Base-by-base conservation (phyloP, 1,140 invertebrate genomes). In the Leptopilina boulardi region DNA sequence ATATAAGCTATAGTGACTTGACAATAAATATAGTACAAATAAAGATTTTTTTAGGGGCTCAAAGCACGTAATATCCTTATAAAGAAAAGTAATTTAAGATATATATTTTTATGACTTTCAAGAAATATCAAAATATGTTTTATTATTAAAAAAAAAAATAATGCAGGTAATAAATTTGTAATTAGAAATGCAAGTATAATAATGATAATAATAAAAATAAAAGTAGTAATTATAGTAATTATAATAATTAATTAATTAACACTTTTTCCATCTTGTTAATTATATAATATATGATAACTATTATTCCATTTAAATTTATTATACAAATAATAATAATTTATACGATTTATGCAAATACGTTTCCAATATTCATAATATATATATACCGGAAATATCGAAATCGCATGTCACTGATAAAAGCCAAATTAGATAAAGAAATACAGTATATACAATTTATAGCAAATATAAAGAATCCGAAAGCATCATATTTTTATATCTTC, bases 281-380 rank as follows among this genome's bases (percentile, higher is more conserved):
- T n/a, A n/a, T n/a, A 75, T 21, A 77, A 47, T 77, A 44, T 23
- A 34, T 70, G 70, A 5, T 34, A 71, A 76, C 73, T 73, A 82
- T 82, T 77, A 79, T 38, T 42, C 66, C 76, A 77, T 79, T 77
- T 77, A 34, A 8, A 38, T 70, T 34, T 66, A n/a, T 23, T n/a
- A 66, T 66, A 23, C 59, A 30, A 66, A 26, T 23, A 13, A 34
- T 26, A 5, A 66, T 5, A 3, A 26, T 66, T 66, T 15, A 23
- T 21, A 59, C 23, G 11, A 26, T 3, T 59, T 9, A 10, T 11
- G 54, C 23, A 13, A 56, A 21, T 26, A 26, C 23, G 9, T 26
- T 13, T 13, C 3, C 21, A 15, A 13, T 38, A 38, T 3, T 38
- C 34, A 38, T 38, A 38, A 3, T 34, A 6, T 38, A 38, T 6